Base-by-base conservation (phyloP, 2,888 invertebrate species). In the Pediacus dermestoides region DNA sequence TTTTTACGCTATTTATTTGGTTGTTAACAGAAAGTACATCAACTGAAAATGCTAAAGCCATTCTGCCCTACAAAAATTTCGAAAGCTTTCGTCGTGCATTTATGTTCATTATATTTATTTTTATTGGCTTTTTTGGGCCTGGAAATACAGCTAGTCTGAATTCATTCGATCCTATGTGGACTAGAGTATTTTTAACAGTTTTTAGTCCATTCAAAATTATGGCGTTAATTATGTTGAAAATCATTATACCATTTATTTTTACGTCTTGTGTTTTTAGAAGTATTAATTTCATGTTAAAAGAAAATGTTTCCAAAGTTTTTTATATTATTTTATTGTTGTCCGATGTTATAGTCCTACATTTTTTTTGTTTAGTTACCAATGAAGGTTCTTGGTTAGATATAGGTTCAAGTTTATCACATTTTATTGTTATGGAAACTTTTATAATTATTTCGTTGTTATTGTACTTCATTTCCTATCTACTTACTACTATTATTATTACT, bases 121-220 rank as follows among this genome's bases (percentile, higher is more conserved):
- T 93, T 48, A 68, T 89, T 51, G 87, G 90, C 14, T 95, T 95
- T 68, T 97, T 96, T 67, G 96, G 95, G 8, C 91, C 90, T 4
- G 97, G 97, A n/a, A 97, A 99, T 67, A 88, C 95, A 62, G 95
- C 95, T 6, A 95, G 95, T 44, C 73, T 99, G 16, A 97, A 94
- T 67, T 93, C 93, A 6, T 99, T 97, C 69, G 94, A 97, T 74
- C 90, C 95, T 0, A 81, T 86, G 62, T 89, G 92, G 75, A 88
- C 92, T 10, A 81, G 88, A 37, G 89, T 92, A 57, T 96, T 95
- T 61, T 73, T 96, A 7, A 88, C 92, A 1, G 82, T 91, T 6
- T 99, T 95, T 70, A 85, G 85, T 42, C 97, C 97, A 0, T 94
- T 91, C 64, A 70, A 86, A 6, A 97, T 97, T 79, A 85, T 86